Base-by-base conservation (phyloP, 2,888 invertebrate species). In the Pseudococcus longispinus region DNA sequence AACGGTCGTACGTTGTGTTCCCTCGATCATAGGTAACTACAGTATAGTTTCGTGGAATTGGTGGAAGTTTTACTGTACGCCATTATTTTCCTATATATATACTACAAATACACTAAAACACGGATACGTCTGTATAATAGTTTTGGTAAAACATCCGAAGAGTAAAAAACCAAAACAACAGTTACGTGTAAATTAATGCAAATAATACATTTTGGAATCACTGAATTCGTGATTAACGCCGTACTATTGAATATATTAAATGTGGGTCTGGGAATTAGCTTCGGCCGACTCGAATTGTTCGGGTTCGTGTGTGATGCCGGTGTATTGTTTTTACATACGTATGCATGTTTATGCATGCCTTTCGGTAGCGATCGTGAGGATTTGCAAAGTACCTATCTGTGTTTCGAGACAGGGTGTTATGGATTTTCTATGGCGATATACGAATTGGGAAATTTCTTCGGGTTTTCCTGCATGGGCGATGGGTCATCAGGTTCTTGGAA, bases 191-290 rank as follows among this genome's bases (percentile, higher is more conserved):
- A 80, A 80, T 80, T 80, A 80, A 80, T 80, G 77, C 77, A 80
- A 80, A 80, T 80, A 80, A 80, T 80, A 80, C 29, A 80, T 80
- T 80, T 80, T 80, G 77, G 77, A 80, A 80, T 42, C 77, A 37
- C 77, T 80, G 77, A 42, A 80, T 42, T 80, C 77, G 77, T 80
- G 77, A 80, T 80, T 80, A 80, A 29, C 29, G 42, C 29, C 37
- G 42, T 42, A 80, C 70, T 11, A 80, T 42, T 80, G 77, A 80
- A 80, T 80, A 42, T 42, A 80, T 80, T 80, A 80, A 80, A 29
- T 80, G 77, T 80, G 77, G 77, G 77, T 42, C 26, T 80, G 42
- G 37, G 70, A 60, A 60, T 60, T 70, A 70, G 70, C 70, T 70
- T 32, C 15, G 70, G 60, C 23, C 23, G 1, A 37, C 37, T 60